Conservation (phyloP, 2,888 invertebrate genomes). For the Trimorus sp. region DNA sequence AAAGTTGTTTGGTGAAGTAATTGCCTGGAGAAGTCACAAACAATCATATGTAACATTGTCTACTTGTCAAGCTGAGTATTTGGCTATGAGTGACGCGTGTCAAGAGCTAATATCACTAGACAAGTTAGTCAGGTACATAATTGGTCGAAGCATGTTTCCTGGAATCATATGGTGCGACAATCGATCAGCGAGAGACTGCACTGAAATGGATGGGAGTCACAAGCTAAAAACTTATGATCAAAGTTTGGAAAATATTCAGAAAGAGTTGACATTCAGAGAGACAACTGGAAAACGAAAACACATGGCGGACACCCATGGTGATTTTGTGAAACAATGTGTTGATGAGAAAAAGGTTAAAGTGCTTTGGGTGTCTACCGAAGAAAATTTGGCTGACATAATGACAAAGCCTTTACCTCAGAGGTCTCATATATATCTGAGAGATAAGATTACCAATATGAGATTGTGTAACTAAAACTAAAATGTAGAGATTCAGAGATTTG, state of each 20-base stretch:
- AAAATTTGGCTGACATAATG: constrained; percentile 60
- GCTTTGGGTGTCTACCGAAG: constrained; percentile 58
- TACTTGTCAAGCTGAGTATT: constrained; percentile 13
- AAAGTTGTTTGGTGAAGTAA: constrained; percentile 20
- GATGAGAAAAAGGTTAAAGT: constrained; percentile 54
- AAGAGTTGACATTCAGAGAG: constrained; percentile 20
- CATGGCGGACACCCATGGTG: constrained; percentile 52
- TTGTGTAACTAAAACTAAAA: constrained; percentile 13
- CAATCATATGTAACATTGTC: too few relatives aligned
- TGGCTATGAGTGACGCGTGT: constrained; percentile 12
- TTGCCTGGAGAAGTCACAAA: constrained; percentile 55
- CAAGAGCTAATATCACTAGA: too few relatives aligned
- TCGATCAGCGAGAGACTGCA: constrained; percentile 25
- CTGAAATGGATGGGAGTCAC: constrained; percentile 62
- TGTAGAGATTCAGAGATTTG: constrained; percentile 55
- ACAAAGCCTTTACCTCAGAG: constrained; percentile 44
- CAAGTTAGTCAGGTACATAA: too few relatives aligned
- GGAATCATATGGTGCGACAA: too few relatives aligned
- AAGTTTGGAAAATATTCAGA: constrained; percentile 35
- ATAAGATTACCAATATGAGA: constrained; percentile 28
- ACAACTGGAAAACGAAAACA: too few relatives aligned
- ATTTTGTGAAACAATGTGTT: constrained; percentile 15
- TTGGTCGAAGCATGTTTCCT: too few relatives aligned
- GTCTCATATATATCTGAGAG: constrained; percentile 21
- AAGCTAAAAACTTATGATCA: constrained; percentile 60